phyloP scores from a whole-genome alignment of 2,113 vertebrate genomes.

The Pachypanchax playfairii region DNA sequence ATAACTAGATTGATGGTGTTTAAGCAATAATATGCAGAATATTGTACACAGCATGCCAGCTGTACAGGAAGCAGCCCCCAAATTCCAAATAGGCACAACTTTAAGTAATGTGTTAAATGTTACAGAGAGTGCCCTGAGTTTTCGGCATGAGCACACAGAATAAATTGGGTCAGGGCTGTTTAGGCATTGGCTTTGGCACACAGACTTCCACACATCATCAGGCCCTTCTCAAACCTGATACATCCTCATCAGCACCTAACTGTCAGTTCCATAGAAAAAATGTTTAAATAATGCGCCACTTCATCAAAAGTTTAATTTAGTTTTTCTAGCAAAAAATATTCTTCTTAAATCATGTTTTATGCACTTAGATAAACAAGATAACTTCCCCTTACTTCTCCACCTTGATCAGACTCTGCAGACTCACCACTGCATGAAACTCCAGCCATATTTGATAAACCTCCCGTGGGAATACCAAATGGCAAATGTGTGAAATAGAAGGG shows the following conservation, averaged over 20 bases:
- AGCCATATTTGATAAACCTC: too few relatives aligned
- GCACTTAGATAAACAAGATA: neutral
- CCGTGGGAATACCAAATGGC: too few relatives aligned
- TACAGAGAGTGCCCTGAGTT: conserved; percentile 36
- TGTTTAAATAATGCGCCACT: neutral
- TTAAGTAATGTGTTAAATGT: conserved; percentile 48
- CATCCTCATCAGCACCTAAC: conserved; percentile 19
- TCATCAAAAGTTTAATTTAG: neutral
- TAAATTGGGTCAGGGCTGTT: conserved; percentile 24
- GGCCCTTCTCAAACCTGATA: conserved; percentile 28
- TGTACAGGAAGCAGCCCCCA: conserved; percentile 35
- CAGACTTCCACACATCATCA: conserved; percentile 27
- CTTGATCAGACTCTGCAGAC: too few relatives aligned
- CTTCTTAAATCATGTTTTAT: neutral
- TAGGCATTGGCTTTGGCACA: conserved; percentile 8
- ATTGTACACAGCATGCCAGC: conserved; percentile 47
- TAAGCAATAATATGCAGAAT: conserved; percentile 29
- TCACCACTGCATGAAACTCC: too few relatives aligned
- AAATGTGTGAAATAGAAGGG: too few relatives aligned
- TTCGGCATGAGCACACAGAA: conserved; percentile 30
- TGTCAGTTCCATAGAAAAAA: neutral
- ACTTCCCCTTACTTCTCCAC: too few relatives aligned
- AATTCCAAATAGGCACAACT: conserved; percentile 58
- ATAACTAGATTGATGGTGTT: conserved; percentile 3
- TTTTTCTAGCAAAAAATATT: neutral